Base-by-base conservation (phyloP, 2,797 vertebrate species). In the Bovichtus diacanthus region DNA sequence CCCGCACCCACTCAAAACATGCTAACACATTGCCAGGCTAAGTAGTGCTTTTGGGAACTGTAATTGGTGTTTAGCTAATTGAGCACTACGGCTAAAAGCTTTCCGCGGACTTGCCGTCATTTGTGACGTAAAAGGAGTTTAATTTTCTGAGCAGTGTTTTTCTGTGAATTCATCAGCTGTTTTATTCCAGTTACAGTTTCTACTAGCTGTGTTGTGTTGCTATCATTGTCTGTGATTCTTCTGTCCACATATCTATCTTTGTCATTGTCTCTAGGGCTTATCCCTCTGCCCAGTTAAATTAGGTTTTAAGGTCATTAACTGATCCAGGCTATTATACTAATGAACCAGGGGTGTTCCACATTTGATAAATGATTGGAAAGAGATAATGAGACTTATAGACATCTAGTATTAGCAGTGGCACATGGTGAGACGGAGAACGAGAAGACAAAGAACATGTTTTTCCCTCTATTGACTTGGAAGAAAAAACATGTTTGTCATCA, bases 241-340 rank as follows among this genome's bases (percentile, higher is more conserved):
- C 69, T 60, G 65, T 85, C 74, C 64, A 70, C 47, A 58, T 60
- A 53, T 84, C 73, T 73, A 58, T 83, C 81, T 78, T 70, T 78
- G 75, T 74, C 68, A 0, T 34, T 49, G 77, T 90, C 78, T 86
- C 81, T 70, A 59, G 68, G 83, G 84, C 66, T 70, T 81, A 77
- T 87, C 71, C 78, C 54, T 76, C 70, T 81, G 81, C 80, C 70
- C 80, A 64, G 62, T 72, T 73, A 89, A 93, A 92, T 88, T 27
- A 88, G 89, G 85, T 88, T 90, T 88, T 83, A 87, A 88, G 75
- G 85, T 84, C 84, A 91, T 90, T 90, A 90, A 87, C 84, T 81
- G 80, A 90, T 88, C 83, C 67, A 88, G 70, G 87, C 83, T 87
- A 85, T 88, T 89, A 84, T 84, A 74, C 83, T 80, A 84, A 85